Percentiles rank a stretch among this genome's conserved stretches.
These are phyloP conservation scores for Orchestia grillus DNA, from an alignment of 1,140 invertebrate genomes.

Conservation along the genomic window DNA sequence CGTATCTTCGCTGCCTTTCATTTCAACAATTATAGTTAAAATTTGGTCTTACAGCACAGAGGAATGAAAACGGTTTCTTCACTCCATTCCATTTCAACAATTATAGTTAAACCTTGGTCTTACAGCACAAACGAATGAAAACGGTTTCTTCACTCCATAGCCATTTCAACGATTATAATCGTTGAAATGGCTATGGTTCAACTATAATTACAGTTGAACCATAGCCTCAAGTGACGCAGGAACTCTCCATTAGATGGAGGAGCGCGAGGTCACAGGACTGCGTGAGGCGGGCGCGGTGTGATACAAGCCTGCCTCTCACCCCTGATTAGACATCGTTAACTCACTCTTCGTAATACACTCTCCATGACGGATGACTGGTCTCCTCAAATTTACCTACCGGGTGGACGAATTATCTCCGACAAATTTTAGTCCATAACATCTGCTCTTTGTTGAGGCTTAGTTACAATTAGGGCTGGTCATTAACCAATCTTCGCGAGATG, in stretches of 20 bases:
- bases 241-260: background rate
- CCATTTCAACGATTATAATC: no score
- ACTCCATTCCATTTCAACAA: no score
- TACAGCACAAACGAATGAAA: no score
- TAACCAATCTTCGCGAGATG: background rate
- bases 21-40: no score
- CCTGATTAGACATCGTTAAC: slow-evolving; percentile 39
- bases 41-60: no score
- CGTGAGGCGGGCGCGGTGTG: background rate
- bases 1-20: no score
- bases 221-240: background rate
- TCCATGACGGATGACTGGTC: background rate
- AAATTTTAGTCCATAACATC: background rate
- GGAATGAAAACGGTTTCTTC: no score
- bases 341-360: slow-evolving; percentile 16
- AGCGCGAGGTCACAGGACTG: background rate
- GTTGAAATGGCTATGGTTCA: no score
- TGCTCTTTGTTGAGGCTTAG: slow-evolving; percentile 5
- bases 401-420: background rate
- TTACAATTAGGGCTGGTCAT: slow-evolving; percentile 3
- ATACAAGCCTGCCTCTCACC: background rate
- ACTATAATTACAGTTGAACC: no score
- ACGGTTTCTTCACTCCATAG: no score
- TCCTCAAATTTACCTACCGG: background rate
- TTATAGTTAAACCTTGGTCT: no score